Percentiles rank a stretch among this genome's conserved stretches.
These are phyloP conservation scores for Drosophila nigrodunni DNA, from an alignment of 1,140 invertebrate species.

Conservation along the genomic window DNA sequence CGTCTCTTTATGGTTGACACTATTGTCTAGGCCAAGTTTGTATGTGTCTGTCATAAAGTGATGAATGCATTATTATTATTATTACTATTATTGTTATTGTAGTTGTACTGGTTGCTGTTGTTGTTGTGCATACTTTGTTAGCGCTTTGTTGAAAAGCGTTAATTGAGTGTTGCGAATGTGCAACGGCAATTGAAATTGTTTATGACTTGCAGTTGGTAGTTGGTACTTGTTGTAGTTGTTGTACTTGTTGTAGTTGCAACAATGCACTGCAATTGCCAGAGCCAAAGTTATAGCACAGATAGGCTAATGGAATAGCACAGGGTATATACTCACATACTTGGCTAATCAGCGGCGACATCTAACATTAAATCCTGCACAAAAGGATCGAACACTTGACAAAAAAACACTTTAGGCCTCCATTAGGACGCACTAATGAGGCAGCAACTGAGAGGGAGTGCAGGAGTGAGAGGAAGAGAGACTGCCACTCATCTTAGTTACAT, in stretches of 20 bases:
- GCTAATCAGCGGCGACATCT: conserved; percentile 72
- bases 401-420: conserved; percentile 33
- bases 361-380: conserved; percentile 63
- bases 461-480: background rate
- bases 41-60: conserved; percentile 77
- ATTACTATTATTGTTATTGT: conserved; percentile 61
- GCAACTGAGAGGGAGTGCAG: too few relatives aligned
- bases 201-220: conserved; percentile 76
- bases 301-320: conserved; percentile 51
- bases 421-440: conserved; percentile 48
- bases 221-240: conserved; percentile 20
- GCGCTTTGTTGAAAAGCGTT: conserved; percentile 79
- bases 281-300: conserved; percentile 2
- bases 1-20: conserved; percentile 79
- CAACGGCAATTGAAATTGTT: conserved; percentile 82
- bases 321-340: conserved; percentile 31
- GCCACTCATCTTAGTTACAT: conserved; percentile 43
- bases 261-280: conserved; percentile 68
- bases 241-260: conserved; percentile 41
- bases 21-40: conserved; percentile 81
- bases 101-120: conserved; percentile 20
- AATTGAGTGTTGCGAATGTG: conserved; percentile 83
- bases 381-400: conserved; percentile 68
- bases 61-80: conserved; percentile 82
- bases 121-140: conserved; percentile 52